These are phyloP conservation scores for Eurystomus glaucurus DNA, from an alignment of 2,797 vertebrate species.

Conservation along the genomic window DNA sequence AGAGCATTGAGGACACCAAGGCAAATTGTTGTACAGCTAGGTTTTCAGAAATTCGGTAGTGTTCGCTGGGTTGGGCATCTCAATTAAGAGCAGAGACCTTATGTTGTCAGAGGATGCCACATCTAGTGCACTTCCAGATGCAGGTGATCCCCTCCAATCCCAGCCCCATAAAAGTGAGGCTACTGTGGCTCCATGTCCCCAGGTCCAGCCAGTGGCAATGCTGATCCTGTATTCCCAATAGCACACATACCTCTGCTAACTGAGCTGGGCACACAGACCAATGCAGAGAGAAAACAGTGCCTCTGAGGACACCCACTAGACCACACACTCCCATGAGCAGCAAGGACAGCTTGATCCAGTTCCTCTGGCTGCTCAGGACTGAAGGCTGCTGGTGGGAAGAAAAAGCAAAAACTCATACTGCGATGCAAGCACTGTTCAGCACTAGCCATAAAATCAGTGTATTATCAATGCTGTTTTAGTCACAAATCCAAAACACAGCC, in stretches of 20 bases:
- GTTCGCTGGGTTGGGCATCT: background rate
- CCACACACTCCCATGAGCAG: accelerated
- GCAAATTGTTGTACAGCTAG: accelerated
- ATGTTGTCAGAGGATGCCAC: background rate
- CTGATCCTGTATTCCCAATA: background rate
- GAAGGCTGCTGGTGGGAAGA: background rate
- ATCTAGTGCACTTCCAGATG: background rate
- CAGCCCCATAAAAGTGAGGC: background rate
- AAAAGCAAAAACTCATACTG: background rate
- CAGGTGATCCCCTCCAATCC: background rate
- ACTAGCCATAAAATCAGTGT: background rate
- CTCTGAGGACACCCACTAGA: background rate
- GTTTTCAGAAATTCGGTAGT: background rate
- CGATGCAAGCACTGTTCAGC: background rate
- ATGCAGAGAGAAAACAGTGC: accelerated
- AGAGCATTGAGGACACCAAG: background rate
- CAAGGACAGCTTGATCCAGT: background rate
- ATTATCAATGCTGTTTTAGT: background rate
- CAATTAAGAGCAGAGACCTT: background rate
- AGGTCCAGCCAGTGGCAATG: background rate
- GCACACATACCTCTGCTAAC: background rate
- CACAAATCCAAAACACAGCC: background rate
- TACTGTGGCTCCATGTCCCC: background rate
- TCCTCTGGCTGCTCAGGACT: background rate
- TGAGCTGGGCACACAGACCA: background rate